These are phyloP conservation scores for Pungitius pungitius DNA, from an alignment of 2,113 vertebrate species.

Conservation along the genomic window DNA sequence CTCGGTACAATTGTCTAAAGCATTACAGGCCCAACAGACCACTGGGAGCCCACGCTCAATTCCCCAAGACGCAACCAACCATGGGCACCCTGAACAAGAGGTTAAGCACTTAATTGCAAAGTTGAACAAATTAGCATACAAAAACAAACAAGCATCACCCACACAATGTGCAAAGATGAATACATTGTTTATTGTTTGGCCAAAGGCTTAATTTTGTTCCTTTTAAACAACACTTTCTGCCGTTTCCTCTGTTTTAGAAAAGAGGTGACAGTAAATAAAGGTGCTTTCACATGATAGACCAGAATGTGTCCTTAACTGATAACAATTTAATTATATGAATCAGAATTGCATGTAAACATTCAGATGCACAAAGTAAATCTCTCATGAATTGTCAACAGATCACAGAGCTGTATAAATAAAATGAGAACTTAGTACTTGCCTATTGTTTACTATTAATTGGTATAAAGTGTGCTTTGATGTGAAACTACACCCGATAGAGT, in stretches of 20 bases:
- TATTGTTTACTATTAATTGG: not conserved
- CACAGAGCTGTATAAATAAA: too few species aligned
- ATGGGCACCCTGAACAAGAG: not conserved
- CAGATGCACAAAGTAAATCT: slow-evolving; percentile 60
- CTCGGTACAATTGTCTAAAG: slow-evolving; percentile 2
- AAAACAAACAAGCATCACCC: slow-evolving; percentile 13
- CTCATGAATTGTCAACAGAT: slow-evolving; percentile 63
- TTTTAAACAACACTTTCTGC: slow-evolving; percentile 44
- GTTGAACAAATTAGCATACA: slow-evolving; percentile 16
- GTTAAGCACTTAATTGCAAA: slow-evolving; percentile 27
- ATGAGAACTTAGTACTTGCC: too few species aligned
- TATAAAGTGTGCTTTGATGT: not conserved
- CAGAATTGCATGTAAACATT: slow-evolving; percentile 69
- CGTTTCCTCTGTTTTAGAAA: too few species aligned
- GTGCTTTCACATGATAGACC: slow-evolving; percentile 58
- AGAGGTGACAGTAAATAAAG: slow-evolving; percentile 60
- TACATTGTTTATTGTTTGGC: slow-evolving; percentile 32
- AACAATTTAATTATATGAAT: slow-evolving; percentile 60
- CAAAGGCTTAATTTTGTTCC: slow-evolving; percentile 10
- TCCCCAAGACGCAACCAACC: not conserved
- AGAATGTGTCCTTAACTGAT: slow-evolving; percentile 63
- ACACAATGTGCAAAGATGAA: slow-evolving; percentile 25
- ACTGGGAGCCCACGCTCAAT: slow-evolving; percentile 26
- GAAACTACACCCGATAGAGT: not conserved
- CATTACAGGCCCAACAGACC: slow-evolving; percentile 14